phyloP scores from a whole-genome alignment of 1,140 invertebrate genomes.

The Capitella teleta region DNA sequence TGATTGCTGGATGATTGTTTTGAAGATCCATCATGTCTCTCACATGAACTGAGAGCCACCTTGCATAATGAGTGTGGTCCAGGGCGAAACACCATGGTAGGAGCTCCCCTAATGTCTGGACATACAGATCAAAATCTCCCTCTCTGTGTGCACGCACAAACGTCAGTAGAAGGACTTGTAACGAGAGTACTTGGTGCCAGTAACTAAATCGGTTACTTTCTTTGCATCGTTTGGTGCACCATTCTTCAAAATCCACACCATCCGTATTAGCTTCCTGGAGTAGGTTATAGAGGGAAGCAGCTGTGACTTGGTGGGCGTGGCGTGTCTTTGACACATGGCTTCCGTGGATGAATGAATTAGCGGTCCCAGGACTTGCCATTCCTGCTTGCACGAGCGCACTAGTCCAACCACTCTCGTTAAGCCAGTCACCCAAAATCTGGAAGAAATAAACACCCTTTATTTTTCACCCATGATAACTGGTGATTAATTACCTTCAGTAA shows the following conservation, averaged over 20 bases:
- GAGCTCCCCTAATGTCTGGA: constrained; percentile 1
- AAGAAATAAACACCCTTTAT: too few species aligned
- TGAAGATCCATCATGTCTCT: constrained; percentile 8
- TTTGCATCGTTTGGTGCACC: background rate
- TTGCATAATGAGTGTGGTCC: constrained; percentile 13
- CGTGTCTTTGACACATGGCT: background rate
- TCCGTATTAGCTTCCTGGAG: background rate
- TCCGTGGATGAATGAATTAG: background rate
- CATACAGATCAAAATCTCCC: background rate
- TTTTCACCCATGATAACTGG: too few species aligned
- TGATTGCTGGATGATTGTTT: background rate
- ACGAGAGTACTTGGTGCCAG: background rate
- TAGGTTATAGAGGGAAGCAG: background rate
- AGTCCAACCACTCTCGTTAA: constrained; percentile 18
- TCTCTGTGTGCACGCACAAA: background rate
- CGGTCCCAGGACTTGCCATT: background rate
- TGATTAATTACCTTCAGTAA: constrained; percentile 12
- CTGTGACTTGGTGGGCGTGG: background rate
- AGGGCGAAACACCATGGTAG: constrained; percentile 14
- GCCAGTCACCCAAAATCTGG: constrained; percentile 14
- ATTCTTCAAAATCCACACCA: background rate
- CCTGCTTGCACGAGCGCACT: background rate
- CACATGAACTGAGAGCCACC: constrained; percentile 15
- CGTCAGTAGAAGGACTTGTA: background rate
- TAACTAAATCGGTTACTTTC: background rate